These are phyloP conservation scores for Osedax frankpressi DNA, from an alignment of 2,888 invertebrate genomes.

Conservation along the genomic window DNA sequence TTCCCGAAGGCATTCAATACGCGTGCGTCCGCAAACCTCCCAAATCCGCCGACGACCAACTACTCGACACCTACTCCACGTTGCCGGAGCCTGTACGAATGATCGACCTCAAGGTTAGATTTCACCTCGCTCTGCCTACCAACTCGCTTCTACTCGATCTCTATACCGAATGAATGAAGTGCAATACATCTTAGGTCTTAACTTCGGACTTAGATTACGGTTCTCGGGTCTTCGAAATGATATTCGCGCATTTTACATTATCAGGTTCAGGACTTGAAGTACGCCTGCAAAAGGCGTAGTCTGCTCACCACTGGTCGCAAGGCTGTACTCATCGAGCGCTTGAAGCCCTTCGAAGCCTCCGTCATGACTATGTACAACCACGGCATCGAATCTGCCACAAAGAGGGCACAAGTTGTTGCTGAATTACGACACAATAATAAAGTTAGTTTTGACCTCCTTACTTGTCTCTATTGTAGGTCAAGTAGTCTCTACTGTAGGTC, in stretches of 20 bases:
- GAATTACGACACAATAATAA: background rate
- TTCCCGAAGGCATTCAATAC: background rate
- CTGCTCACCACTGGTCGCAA: background rate
- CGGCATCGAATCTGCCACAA: background rate
- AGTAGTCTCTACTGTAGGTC: background rate
- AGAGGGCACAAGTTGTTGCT: background rate
- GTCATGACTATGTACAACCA: background rate
- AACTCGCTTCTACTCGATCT: background rate
- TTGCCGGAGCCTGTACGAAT: background rate
- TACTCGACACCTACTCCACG: background rate
- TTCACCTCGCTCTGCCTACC: background rate
- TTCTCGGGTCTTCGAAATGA: no score
- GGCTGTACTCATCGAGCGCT: background rate
- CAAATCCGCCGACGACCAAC: background rate
- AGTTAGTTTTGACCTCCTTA: background rate
- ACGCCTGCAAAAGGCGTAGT: background rate
- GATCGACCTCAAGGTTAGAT: background rate
- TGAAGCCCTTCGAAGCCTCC: background rate
- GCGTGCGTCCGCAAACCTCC: background rate
- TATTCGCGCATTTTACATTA: no score
- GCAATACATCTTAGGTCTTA: no score
- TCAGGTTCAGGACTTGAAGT: background rate
- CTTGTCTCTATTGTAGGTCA: background rate
- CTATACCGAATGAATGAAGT: no score
- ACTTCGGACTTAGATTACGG: no score